A percentile compares a stretch with the other conserved stretches of the same genome.
phyloP scores from a whole-genome alignment of 1,140 invertebrate genomes.

The Ephestia elutella region DNA sequence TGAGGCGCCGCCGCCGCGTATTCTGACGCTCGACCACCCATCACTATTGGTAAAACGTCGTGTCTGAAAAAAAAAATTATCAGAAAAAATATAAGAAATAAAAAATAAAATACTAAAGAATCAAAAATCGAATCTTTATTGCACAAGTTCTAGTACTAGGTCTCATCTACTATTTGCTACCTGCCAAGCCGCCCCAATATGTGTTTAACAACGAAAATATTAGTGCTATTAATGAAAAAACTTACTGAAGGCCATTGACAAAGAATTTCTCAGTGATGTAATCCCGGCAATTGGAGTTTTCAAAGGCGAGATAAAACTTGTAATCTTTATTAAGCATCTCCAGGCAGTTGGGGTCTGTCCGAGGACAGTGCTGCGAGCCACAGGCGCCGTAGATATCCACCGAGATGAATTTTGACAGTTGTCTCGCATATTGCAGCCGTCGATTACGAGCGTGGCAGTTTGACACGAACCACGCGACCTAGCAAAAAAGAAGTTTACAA shows the following conservation, averaged over 20 bases:
- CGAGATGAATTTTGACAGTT: constrained; percentile 88
- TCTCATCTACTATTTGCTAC: too few species aligned
- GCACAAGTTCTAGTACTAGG: too few species aligned
- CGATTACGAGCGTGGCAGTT: constrained; percentile 94
- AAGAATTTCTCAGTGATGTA: constrained; percentile 99
- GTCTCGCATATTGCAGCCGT: constrained; percentile 89
- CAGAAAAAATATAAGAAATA: background rate
- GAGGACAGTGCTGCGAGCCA: constrained; percentile 88
- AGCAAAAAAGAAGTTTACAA: constrained; percentile 24
- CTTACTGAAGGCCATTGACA: constrained; percentile 91
- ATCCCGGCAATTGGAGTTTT: constrained; percentile 97
- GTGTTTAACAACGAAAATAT: too few species aligned
- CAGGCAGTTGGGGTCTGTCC: constrained; percentile 89
- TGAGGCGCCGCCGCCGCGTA: constrained; percentile 91
- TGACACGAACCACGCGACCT: constrained; percentile 97
- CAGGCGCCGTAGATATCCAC: constrained; percentile 97
- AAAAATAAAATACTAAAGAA: too few species aligned
- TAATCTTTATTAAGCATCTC: constrained; percentile 94
- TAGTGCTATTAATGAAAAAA: constrained; percentile 9
- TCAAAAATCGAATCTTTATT: too few species aligned
- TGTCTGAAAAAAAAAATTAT: constrained; percentile 77
- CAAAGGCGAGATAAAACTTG: constrained; percentile 98
- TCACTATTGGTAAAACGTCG: constrained; percentile 93
- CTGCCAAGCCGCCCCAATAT: too few species aligned
- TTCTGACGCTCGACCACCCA: constrained; percentile 94